Evolutionary conservation across 2,797 vertebrate genomes (phyloP), one percentile per base, ranked within the genome.

Genomic region (Pantherophis vulpinus): DNA sequence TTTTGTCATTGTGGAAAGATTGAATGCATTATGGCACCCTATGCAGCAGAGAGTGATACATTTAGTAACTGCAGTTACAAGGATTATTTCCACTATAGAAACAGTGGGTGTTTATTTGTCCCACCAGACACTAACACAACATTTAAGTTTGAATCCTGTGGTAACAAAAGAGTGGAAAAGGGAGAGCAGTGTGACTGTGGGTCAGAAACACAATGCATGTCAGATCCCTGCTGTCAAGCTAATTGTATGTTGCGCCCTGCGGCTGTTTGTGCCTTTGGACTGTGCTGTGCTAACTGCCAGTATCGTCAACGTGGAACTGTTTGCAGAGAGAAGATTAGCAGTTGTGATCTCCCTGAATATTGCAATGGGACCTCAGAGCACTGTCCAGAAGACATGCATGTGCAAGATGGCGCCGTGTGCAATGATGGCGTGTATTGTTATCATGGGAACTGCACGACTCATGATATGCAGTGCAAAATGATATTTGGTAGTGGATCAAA

Each of bases 181-280:
- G 7, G 94, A 93, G 96, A 97, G 60, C 79, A 97, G 0, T 97
- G 95, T 87, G 96, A 97, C 89, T 97, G 96, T 88, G 97, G 96
- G 10, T 94, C 95, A 63, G 1, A 60, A 58, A 27, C 90, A 54
- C 1, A 2, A 2, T 97, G 97, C 94, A 7, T 90, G 58, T 61
- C 32, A 1, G 96, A 97, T 93, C 90, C 66, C 0, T 97, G 96
- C 55, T 97, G 97, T 54, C 74, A 90, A 0, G 0, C 1, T 0
- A 92, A 94, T 54, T 97, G 96, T 58, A 92, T 20, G 0, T 9
- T 97, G 54, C 95, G 66, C 32, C 3, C 25, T 8, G 94, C 92
- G 25, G 93, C 96, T 2, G 11, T 0, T 20, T 98, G 97, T 58
- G 95, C 95, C 2, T 92, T 70, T 86, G 97, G 97, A 88, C 55